Evolutionary conservation across 2,888 invertebrate species (phyloP).

Genomic region (Ophion costatus): DNA sequence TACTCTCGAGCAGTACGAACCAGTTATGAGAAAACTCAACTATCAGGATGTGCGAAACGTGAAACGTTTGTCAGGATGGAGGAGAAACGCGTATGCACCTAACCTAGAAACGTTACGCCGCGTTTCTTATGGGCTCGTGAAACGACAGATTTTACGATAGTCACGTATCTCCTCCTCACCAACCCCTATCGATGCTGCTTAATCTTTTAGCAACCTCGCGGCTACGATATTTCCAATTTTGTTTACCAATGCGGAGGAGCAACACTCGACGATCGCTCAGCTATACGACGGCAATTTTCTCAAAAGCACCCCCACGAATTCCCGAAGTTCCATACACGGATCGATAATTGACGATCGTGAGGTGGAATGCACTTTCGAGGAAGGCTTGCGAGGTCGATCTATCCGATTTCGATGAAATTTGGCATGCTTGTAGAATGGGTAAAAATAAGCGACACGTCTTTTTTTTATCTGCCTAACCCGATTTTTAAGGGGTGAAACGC

Average conservation of each 20-base stretch:
- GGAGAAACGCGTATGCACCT: slow-evolving; percentile 1
- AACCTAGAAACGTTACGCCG: slow-evolving; percentile 21
- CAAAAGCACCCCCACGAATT: slow-evolving; percentile 31
- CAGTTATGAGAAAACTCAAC: slow-evolving; percentile 35
- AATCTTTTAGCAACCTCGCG: slow-evolving; percentile 18
- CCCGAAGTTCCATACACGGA: background rate
- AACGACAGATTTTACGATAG: slow-evolving; percentile 42
- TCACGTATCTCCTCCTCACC: background rate
- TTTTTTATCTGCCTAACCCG: too few species aligned
- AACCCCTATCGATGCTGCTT: background rate
- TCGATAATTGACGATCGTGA: background rate
- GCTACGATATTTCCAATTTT: slow-evolving; percentile 39
- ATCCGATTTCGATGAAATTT: too few species aligned
- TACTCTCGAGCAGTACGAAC: slow-evolving; percentile 53
- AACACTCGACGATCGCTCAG: slow-evolving; percentile 18
- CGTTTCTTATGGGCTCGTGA: slow-evolving; percentile 21
- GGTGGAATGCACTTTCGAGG: background rate
- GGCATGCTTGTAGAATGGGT: too few species aligned
- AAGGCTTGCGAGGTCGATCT: too few species aligned
- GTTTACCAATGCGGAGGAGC: slow-evolving; percentile 43
- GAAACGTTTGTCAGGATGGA: slow-evolving; percentile 45
- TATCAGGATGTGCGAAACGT: slow-evolving; percentile 23
- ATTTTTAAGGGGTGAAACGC: too few species aligned
- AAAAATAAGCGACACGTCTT: too few species aligned
- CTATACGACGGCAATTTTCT: slow-evolving; percentile 21